A percentile compares a stretch with the other conserved stretches of the same genome.
phyloP scores from a whole-genome alignment of 2,888 invertebrate species.

The Drosophila algonquin region DNA sequence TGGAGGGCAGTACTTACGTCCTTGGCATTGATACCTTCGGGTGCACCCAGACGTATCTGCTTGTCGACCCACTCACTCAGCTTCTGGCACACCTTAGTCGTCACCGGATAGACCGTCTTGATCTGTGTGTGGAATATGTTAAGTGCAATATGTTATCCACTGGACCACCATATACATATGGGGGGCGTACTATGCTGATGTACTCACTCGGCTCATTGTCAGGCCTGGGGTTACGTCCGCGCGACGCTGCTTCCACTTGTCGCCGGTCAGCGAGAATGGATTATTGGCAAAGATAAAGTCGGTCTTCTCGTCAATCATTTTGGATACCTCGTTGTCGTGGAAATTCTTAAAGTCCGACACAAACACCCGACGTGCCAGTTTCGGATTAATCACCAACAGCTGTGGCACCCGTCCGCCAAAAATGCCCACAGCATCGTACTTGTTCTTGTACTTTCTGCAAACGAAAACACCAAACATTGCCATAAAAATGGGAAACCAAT shows the following conservation, averaged over 20 bases:
- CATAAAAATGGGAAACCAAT: background rate
- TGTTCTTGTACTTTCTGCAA: conserved; percentile 65
- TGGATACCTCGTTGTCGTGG: conserved; percentile 75
- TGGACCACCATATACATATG: too few species aligned
- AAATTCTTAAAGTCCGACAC: conserved; percentile 84
- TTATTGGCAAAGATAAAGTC: conserved; percentile 85
- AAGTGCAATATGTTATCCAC: background rate
- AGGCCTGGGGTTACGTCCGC: conserved; percentile 85
- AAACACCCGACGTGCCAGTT: conserved; percentile 80
- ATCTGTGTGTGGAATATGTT: conserved; percentile 57
- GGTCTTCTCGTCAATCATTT: conserved; percentile 78
- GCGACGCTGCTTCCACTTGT: conserved; percentile 85
- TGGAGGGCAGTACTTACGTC: conserved; percentile 68
- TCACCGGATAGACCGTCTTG: conserved; percentile 85
- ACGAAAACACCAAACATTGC: background rate
- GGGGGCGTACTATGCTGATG: background rate
- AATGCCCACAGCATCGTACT: conserved; percentile 83
- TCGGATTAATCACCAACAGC: conserved; percentile 81
- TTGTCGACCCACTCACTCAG: conserved; percentile 83
- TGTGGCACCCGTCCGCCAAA: conserved; percentile 80
- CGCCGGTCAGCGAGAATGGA: conserved; percentile 84
- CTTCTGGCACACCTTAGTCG: conserved; percentile 83
- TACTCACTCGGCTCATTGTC: conserved; percentile 84
- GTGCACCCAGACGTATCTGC: conserved; percentile 64
- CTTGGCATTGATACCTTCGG: conserved; percentile 83